Base-by-base conservation (phyloP, 2,888 invertebrate genomes). In the Willowsia nigromaculata region DNA sequence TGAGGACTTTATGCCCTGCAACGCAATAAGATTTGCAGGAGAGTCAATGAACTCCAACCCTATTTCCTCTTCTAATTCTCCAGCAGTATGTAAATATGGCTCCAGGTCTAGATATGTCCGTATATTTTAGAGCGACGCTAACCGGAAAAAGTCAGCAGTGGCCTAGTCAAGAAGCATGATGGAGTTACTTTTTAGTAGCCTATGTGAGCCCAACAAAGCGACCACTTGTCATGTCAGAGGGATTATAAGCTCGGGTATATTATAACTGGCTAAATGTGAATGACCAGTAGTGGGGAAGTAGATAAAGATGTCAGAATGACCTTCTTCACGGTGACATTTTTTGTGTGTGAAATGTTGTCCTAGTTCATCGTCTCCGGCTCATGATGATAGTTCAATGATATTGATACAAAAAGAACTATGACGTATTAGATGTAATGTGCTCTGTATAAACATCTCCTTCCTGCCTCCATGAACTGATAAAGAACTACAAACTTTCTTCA, bases 341-440 rank as follows among this genome's bases (percentile, higher is more conserved):
- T 25, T 30, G 5, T 62, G 3, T 6, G 5, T n/a, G 3, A 22
- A 9, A 9, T 13, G 9, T 71, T 68, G 37, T 37, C 22, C 11
- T n/a, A 40, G 71, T 71, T 71, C 71, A 71, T 71, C 71, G 71
- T 22, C 71, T 71, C 65, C 65, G n/a, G n/a, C n/a, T 56, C 25
- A 25, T 56, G 15, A 56, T 56, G 53, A 53, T 18, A 53, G 18
- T 1, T 25, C 9, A 56, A 9, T 56, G 56, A n/a, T 56, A 25
- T 15, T 9, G 53, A n/a, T 53, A 53, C 1, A 25, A 6, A 9
- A 56, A n/a, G 2, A 25, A 22, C 62, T 62, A 62, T n/a, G 27
- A 13, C 9, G 27, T 27, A 62, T 15, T 59, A 59, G 27, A 59
- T n/a, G 59, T 30, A 3, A 13, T 30, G 4, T 25, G 30, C 13